phyloP scores from a whole-genome alignment of 2,888 invertebrate species.

The Matsumyia berberina region DNA sequence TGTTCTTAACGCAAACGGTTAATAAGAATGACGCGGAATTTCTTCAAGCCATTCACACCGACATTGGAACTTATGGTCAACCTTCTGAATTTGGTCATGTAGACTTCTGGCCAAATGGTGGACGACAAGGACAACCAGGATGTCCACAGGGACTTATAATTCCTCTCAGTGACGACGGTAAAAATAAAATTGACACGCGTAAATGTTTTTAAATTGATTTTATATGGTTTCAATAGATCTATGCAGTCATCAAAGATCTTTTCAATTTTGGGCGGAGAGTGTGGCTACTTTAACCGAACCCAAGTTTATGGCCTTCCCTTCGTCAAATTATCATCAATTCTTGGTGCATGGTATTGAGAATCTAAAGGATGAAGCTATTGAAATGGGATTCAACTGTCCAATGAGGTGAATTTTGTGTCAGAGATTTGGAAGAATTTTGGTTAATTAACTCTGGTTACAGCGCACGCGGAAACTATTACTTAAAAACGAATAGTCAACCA shows the following conservation, averaged over 20 bases:
- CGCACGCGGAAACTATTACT: slow-evolving; percentile 54
- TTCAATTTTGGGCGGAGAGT: slow-evolving; percentile 69
- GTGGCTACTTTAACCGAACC: slow-evolving; percentile 37
- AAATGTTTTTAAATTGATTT: not conserved
- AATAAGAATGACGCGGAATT: slow-evolving; percentile 51
- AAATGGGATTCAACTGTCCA: slow-evolving; percentile 66
- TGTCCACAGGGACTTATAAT: slow-evolving; percentile 54
- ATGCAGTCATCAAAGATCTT: slow-evolving; percentile 67
- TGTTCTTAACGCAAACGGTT: slow-evolving; percentile 16
- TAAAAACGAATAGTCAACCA: slow-evolving; percentile 50
- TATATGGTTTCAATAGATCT: slow-evolving; percentile 25
- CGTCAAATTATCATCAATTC: slow-evolving; percentile 23
- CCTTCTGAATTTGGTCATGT: slow-evolving; percentile 38
- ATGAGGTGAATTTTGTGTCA: slow-evolving; percentile 17
- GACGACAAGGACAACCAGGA: slow-evolving; percentile 61
- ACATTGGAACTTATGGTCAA: slow-evolving; percentile 62
- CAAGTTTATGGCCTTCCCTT: slow-evolving; percentile 45
- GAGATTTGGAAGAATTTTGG: not conserved
- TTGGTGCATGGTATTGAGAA: slow-evolving; percentile 17
- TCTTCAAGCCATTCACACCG: slow-evolving; percentile 61
- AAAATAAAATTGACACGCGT: not conserved
- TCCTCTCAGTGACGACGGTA: slow-evolving; percentile 59
- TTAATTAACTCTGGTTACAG: slow-evolving; percentile 20
- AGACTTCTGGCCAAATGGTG: slow-evolving; percentile 72
- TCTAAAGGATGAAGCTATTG: slow-evolving; percentile 27